Base-by-base conservation (phyloP, 2,797 vertebrate genomes). In the Gobio occitaniae region DNA sequence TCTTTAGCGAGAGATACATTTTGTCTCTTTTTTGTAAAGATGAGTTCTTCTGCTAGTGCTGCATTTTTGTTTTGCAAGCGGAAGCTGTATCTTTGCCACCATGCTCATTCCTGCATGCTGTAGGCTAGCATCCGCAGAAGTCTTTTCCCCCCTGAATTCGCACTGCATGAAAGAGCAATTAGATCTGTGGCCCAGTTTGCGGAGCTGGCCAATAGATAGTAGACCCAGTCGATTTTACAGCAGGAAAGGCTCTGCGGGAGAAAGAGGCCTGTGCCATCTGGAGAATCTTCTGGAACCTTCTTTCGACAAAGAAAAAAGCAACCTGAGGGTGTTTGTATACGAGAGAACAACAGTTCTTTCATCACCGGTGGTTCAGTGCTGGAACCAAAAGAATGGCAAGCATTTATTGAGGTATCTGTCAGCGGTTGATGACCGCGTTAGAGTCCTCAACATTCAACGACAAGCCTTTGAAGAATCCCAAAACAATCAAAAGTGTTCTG, bases 151-250 rank as follows among this genome's bases (percentile, higher is more conserved):
- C 9, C 68, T 78, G 75, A 76, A 81, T 78, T 81, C 50, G 72
- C 50, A 82, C 66, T 82, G 82, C 86, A 84, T 86, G 74, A 86
- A 86, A 87, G 83, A 86, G 86, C 80, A 86, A 87, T 83, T 82
- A 86, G 78, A 84, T 82, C 70, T 75, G 82, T 82, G 74, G 74
- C 81, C 84, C 76, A 79, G 86, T 86, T 88, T 75, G 71, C 21
- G 12, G 54, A 59, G 75, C 65, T 77, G 68, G 84, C 78, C 59
- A 65, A 83, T 47, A 76, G 86, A 84, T 85, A 79, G 77, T 82
- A 78, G 69, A 86, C 70, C 82, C 74, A 81, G 54, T 74, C 72
- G 32, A 82, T 84, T 74, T 85, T 78, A 80, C 65, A 77, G 83
- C 80, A 85, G 75, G 50, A 88, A 68, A 54, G 65, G 47, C 47